These are phyloP conservation scores for Petrocephalus microphthalmus DNA, from an alignment of 2,113 vertebrate genomes.

Conservation along the genomic window DNA sequence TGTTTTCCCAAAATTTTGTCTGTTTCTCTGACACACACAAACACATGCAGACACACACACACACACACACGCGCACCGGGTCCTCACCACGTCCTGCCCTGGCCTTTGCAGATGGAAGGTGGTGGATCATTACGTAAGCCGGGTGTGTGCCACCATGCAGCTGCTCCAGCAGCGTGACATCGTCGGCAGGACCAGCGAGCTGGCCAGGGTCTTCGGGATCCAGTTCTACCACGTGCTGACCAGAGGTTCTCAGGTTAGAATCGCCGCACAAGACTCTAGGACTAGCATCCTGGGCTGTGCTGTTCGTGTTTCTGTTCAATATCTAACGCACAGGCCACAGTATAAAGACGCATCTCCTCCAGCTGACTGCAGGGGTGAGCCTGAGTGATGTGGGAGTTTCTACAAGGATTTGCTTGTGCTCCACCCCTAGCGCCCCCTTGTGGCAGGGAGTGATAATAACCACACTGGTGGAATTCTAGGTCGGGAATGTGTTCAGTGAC, in stretches of 20 bases:
- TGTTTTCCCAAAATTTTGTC: neutral
- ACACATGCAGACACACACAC: neutral
- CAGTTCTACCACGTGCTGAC: conserved; percentile 95
- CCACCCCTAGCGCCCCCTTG: neutral
- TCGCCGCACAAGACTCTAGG: neutral
- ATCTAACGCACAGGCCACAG: no score
- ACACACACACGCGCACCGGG: neutral
- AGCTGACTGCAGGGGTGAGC: neutral
- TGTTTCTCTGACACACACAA: neutral
- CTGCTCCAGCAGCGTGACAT: conserved; percentile 85
- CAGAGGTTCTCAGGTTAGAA: conserved; percentile 74
- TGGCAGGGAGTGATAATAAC: neutral
- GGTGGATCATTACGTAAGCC: conserved; percentile 88
- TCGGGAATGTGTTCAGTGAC: neutral
- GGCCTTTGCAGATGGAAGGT: conserved; percentile 80
- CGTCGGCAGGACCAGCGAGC: conserved; percentile 91
- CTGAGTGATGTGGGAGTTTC: neutral
- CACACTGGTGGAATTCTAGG: neutral
- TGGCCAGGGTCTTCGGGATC: conserved; percentile 93
- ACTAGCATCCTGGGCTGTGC: neutral
- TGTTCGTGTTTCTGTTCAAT: neutral
- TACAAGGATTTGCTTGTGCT: neutral
- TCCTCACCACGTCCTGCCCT: neutral
- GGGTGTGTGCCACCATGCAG: conserved; percentile 77
- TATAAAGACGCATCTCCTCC: neutral